Conservation (phyloP, 2,797 vertebrate genomes). For the Sebastes variabilis region DNA sequence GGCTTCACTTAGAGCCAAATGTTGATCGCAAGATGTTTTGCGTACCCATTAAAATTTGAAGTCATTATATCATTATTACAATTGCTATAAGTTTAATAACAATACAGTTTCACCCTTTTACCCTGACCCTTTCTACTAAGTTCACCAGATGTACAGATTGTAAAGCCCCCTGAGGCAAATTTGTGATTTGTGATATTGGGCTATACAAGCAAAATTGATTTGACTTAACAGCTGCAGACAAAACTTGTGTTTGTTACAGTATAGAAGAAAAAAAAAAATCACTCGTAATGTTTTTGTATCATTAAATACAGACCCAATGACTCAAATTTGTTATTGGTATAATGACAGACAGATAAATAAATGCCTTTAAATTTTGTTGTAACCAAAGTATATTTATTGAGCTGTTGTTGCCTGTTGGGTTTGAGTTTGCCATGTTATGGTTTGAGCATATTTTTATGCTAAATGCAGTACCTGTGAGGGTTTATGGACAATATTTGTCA, state of each 20-base stretch:
- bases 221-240: conserved; percentile 27
- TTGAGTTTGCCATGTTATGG: too few relatives aligned
- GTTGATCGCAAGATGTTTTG: conserved; percentile 25
- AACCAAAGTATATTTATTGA: not conserved
- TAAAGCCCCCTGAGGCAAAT: too few relatives aligned
- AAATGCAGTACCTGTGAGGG: too few relatives aligned
- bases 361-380: not conserved
- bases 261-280: not conserved
- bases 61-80: conserved; percentile 38
- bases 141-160: not conserved
- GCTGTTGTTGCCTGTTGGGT: too few relatives aligned
- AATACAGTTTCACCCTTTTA: conserved; percentile 7
- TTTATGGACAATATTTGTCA: too few relatives aligned
- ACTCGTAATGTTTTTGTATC: not conserved
- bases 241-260: not conserved
- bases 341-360: not conserved
- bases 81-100: conserved; percentile 45
- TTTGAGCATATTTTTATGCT: too few relatives aligned
- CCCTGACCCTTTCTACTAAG: not conserved
- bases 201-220: too few relatives aligned
- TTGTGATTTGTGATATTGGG: too few relatives aligned
- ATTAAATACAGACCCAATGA: not conserved
- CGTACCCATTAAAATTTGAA: conserved; percentile 38
- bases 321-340: not conserved
- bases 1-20: conserved; percentile 30